Percentiles rank a stretch among this genome's conserved stretches.
Evolutionary conservation across 2,888 invertebrate species (phyloP).

Genomic region (Brenthis daphne): DNA sequence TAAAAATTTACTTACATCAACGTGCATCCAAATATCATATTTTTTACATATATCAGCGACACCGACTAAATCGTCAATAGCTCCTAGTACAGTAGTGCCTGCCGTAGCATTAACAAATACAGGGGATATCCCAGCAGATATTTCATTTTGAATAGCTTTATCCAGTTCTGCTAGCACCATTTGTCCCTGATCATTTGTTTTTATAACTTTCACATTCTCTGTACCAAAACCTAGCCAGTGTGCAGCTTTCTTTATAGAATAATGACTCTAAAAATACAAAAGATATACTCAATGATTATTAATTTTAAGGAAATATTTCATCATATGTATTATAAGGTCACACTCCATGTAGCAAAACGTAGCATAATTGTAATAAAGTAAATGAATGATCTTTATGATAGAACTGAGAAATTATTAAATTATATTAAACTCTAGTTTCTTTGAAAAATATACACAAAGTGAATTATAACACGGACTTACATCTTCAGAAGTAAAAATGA

Average conservation of each 20-base stretch:
- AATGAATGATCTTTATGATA: no score
- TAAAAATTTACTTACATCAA: slow-evolving; percentile 84
- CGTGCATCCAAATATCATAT: slow-evolving; percentile 89
- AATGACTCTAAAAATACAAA: slow-evolving; percentile 84
- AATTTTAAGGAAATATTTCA: no score
- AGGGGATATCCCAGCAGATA: slow-evolving; percentile 78
- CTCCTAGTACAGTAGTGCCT: slow-evolving; percentile 92
- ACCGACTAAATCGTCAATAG: slow-evolving; percentile 88
- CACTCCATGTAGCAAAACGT: no score
- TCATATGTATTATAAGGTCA: background rate
- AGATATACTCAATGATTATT: background rate
- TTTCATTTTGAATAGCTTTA: slow-evolving; percentile 75
- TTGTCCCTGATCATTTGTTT: slow-evolving; percentile 85
- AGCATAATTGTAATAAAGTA: no score
- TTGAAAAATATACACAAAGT: background rate
- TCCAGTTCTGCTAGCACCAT: slow-evolving; percentile 85
- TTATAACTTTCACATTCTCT: slow-evolving; percentile 85
- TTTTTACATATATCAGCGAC: slow-evolving; percentile 86
- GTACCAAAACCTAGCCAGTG: slow-evolving; percentile 93
- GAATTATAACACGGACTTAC: slow-evolving; percentile 64
- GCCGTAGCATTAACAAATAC: slow-evolving; percentile 88
- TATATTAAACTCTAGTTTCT: no score
- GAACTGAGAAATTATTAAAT: no score
- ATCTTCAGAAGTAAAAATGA: slow-evolving; percentile 89
- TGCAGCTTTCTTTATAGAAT: slow-evolving; percentile 90